A percentile compares a stretch with the other conserved stretches of the same genome.
Conservation (phyloP, 1,140 invertebrate species). For the Monochamus saltuarius region DNA sequence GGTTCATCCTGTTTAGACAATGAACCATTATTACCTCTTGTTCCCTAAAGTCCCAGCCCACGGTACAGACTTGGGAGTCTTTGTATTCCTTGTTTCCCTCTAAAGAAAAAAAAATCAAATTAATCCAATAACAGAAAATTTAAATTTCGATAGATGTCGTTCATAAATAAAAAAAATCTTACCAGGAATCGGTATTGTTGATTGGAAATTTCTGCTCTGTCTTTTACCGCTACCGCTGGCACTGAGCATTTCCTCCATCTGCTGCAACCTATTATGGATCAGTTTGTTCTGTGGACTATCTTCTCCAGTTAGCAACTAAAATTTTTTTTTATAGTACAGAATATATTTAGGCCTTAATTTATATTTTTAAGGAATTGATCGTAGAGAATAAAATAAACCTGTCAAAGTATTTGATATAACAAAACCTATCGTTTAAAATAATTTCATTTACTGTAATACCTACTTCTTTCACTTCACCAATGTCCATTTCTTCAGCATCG, state of each 20-base stretch:
- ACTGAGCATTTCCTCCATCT: slow-evolving; percentile 42
- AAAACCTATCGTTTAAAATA: no score
- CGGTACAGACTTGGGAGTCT: slow-evolving; percentile 55
- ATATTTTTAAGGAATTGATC: no score
- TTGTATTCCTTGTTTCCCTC: slow-evolving; percentile 31
- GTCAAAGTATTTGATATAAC: no score
- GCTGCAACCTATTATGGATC: slow-evolving; percentile 35
- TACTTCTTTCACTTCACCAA: not conserved
- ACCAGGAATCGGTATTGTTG: slow-evolving; percentile 12
- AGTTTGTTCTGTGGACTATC: not conserved
- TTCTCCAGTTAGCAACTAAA: no score
- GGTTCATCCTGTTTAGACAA: no score
- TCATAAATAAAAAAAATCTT: not conserved
- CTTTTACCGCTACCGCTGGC: slow-evolving; percentile 28
- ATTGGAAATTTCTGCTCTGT: slow-evolving; percentile 26
- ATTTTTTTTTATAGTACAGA: no score
- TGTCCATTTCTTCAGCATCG: slow-evolving; percentile 4
- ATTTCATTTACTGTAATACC: not conserved
- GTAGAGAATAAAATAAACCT: no score
- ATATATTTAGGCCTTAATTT: no score
- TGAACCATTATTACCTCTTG: slow-evolving; percentile 16
- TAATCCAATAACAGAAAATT: slow-evolving; percentile 3
- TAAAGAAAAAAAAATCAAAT: no score
- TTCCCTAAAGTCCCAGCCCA: slow-evolving; percentile 57
- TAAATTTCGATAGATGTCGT: no score